These are phyloP conservation scores for Mus spretus DNA, from an alignment of 2,797 vertebrate genomes.

Conservation along the genomic window DNA sequence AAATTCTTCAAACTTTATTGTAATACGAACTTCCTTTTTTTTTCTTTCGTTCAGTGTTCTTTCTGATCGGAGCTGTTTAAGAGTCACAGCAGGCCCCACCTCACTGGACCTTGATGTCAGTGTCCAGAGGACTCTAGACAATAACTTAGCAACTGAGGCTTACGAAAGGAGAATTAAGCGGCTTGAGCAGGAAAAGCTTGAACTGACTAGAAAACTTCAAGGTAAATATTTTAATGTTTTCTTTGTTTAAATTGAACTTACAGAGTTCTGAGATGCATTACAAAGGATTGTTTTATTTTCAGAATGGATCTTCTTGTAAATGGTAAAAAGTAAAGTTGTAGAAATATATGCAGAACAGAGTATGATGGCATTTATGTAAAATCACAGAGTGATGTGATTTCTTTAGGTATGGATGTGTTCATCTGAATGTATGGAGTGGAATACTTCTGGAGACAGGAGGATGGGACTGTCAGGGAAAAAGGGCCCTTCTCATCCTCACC, in stretches of 20 bases:
- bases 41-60: constrained; percentile 90
- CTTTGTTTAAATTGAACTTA: constrained; percentile 21
- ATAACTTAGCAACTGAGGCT: constrained; percentile 97
- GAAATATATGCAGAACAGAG: background rate
- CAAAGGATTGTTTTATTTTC: background rate
- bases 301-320: constrained; percentile 51
- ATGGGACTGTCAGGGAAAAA: background rate
- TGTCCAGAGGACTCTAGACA: constrained; percentile 95
- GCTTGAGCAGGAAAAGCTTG: constrained; percentile 97
- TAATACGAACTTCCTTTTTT: background rate
- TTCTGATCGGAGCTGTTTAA: constrained; percentile 95
- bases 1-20: constrained; percentile 16
- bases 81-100: constrained; percentile 88
- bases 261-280: background rate
- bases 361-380: constrained; percentile 39
- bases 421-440: background rate
- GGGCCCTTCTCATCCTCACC: background rate
- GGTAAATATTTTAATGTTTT: constrained; percentile 88
- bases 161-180: constrained; percentile 98
- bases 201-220: constrained; percentile 98
- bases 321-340: constrained; percentile 50
- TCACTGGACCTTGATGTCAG: constrained; percentile 92
- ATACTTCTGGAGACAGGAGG: background rate
- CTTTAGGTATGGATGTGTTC: background rate
- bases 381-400: background rate